These are phyloP conservation scores for Brienomyrus brachyistius DNA, from an alignment of 2,113 vertebrate species.

Conservation along the genomic window DNA sequence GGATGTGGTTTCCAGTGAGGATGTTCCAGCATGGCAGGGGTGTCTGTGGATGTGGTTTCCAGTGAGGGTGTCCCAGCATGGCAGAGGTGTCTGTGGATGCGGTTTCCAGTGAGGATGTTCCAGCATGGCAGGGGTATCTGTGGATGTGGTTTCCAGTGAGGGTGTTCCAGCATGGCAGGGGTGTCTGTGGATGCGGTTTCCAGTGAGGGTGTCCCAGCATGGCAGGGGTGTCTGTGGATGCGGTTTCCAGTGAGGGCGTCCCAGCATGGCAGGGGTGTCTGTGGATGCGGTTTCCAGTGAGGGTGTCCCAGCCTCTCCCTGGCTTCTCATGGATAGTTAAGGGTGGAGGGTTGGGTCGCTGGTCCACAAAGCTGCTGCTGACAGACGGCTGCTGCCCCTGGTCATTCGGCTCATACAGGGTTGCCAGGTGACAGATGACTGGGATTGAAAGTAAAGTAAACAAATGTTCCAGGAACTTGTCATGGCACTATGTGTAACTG, in stretches of 20 bases:
- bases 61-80: background rate
- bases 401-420: background rate
- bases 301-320: no score
- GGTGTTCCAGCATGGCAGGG: no score
- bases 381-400: background rate
- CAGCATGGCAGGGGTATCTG: no score
- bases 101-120: no score
- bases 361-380: background rate
- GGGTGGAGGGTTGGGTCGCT: background rate
- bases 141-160: background rate
- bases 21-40: fast-evolving
- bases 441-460: background rate
- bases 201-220: no score
- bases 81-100: no score
- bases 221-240: no score
- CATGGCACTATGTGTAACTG: background rate
- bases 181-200: no score
- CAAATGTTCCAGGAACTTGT: background rate
- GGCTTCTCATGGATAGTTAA: background rate
- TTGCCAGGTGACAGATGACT: background rate
- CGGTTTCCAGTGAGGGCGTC: background rate
- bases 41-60: background rate
- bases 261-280: no score
- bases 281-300: no score
- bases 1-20: background rate